These are phyloP conservation scores for Blera fallax DNA, from an alignment of 2,888 invertebrate genomes.

Conservation along the genomic window DNA sequence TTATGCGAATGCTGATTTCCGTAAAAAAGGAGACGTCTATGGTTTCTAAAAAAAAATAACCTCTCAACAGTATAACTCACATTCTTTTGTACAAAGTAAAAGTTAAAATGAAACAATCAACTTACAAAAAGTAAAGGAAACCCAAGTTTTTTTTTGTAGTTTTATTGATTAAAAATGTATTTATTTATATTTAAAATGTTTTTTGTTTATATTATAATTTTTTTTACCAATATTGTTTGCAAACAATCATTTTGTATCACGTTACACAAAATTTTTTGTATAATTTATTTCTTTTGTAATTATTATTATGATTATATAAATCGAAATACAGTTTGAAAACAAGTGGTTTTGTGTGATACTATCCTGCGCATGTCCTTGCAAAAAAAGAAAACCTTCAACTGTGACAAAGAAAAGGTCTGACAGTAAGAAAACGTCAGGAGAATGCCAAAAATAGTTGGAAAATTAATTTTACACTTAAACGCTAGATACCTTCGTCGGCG, in stretches of 20 bases:
- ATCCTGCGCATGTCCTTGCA: slow-evolving; percentile 46
- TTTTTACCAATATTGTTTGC: neutral
- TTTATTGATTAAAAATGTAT: slow-evolving; percentile 40
- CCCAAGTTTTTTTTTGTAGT: slow-evolving; percentile 4
- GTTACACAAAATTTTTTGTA: neutral
- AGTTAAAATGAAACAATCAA: neutral
- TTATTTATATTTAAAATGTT: slow-evolving; percentile 39
- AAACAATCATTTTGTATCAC: neutral
- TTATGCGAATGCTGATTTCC: slow-evolving; percentile 90
- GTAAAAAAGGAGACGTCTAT: slow-evolving; percentile 90
- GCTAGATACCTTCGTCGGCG: neutral
- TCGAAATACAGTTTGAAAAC: slow-evolving; percentile 46
- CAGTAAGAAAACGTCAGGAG: neutral
- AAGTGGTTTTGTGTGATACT: neutral
- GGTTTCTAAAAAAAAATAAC: slow-evolving; percentile 83
- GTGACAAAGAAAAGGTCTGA: neutral
- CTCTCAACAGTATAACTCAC: slow-evolving; percentile 4
- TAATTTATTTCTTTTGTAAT: slow-evolving; percentile 44
- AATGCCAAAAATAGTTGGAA: neutral
- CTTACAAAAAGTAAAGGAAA: neutral
- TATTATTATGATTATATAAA: neutral
- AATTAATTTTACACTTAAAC: neutral
- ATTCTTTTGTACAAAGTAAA: slow-evolving; percentile 64
- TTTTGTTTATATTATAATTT: neutral
- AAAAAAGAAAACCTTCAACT: neutral